Base-by-base conservation (phyloP, 2,888 invertebrate species). In the Acronicta aceris region DNA sequence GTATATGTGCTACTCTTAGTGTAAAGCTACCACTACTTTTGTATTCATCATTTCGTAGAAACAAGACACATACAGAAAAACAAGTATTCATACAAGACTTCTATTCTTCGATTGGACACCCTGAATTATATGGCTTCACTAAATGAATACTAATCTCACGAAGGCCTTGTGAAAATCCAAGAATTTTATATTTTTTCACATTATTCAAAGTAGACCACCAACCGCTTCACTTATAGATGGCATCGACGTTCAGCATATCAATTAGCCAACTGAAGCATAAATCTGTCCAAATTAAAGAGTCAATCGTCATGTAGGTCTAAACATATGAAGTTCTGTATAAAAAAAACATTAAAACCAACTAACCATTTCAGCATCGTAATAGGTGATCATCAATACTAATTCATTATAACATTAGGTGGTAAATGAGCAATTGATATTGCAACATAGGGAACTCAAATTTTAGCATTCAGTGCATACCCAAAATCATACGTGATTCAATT, bases 381-480 rank as follows among this genome's bases (percentile, higher is more conserved):
- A 50, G 21, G n/a, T 41, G 40, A 54, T 61, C 54, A 77, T 68
- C 63, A 74, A 63, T 49, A 64, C 54, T 43, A 56, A 40, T 65
- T 74, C 47, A 61, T 59, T 17, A 25, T 5, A 61, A 52, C 65
- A 74, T 78, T 80, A 65, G 43, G 17, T 42, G 21, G 21, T 55
- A 59, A 74, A 71, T 60, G 38, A 68, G 55, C 64, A 52, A 75
- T 76, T 62, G 47, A 56, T 50, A 62, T 59, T 49, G 50, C 70
- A 61, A 58, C 42, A 65, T 64, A 45, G 30, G 60, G 21, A 27
- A 13, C 15, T 48, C 36, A 48, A 67, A 45, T 59, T 60, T 79
- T 78, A 71, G 59, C 65, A 77, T 79, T 74, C 80, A 67, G 40
- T 52, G 40, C 65, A 59, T 61, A 61, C 38, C 55, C 62, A 52